These are phyloP conservation scores for Xenopus borealis DNA, from an alignment of 2,113 vertebrate genomes.

Conservation along the genomic window DNA sequence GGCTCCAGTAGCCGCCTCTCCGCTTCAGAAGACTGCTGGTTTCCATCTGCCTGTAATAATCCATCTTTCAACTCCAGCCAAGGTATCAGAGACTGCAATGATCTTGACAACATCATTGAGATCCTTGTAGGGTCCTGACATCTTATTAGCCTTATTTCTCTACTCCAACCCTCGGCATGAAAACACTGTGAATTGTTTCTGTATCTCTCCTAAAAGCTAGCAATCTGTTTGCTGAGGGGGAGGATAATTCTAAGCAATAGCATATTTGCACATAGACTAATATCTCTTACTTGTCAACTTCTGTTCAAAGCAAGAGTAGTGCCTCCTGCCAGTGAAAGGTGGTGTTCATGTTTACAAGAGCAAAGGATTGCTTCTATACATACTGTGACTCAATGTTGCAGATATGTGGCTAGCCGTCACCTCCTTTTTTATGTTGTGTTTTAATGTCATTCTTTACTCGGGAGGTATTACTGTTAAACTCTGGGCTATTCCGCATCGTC, in stretches of 20 bases:
- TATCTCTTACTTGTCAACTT: conserved; percentile 18
- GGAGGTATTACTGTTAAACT: not conserved
- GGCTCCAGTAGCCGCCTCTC: conserved; percentile 32
- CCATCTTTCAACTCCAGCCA: conserved; percentile 44
- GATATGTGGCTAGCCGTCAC: not conserved
- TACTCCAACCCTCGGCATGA: not conserved
- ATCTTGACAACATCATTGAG: conserved; percentile 73
- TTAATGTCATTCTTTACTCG: conserved; percentile 26
- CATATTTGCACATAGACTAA: conserved; percentile 31
- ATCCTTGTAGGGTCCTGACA: conserved; percentile 69
- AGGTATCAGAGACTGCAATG: conserved; percentile 60
- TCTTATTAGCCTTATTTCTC: not conserved
- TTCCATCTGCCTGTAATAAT: conserved; percentile 40
- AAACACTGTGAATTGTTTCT: not conserved
- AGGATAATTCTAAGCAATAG: not conserved
- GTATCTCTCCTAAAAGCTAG: not conserved
- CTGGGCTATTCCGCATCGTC: not conserved
- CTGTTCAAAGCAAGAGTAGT: not conserved
- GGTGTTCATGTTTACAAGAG: conserved; percentile 30
- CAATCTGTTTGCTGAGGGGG: not conserved
- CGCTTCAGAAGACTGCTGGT: conserved; percentile 32
- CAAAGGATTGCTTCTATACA: not conserved
- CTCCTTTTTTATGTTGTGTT: not conserved
- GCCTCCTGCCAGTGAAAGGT: conserved; percentile 18
- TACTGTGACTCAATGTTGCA: not conserved